A percentile compares a stretch with the other conserved stretches of the same genome.
phyloP scores from a whole-genome alignment of 2,797 vertebrate species.

The Myotis planiceps region DNA sequence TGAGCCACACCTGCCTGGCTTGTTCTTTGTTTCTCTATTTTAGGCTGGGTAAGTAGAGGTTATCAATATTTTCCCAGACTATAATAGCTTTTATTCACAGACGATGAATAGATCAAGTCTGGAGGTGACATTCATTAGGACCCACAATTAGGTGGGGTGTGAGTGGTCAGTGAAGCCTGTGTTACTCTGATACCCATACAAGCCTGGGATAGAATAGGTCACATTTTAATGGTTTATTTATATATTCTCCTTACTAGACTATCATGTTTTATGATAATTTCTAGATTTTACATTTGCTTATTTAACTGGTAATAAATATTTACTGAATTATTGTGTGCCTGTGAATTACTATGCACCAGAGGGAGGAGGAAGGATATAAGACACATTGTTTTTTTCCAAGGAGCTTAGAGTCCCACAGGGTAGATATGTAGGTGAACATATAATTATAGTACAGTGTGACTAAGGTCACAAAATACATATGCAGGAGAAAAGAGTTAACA shows the following conservation, averaged over 20 bases:
- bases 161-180: neutral
- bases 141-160: neutral
- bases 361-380: neutral
- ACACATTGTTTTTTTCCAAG: neutral
- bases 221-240: neutral
- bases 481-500: neutral
- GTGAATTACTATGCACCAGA: neutral
- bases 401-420: neutral
- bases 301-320: neutral
- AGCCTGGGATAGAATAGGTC: neutral
- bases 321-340: neutral
- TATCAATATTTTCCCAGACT: neutral
- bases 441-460: neutral
- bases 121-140: neutral
- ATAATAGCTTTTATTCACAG: neutral
- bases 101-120: neutral
- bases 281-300: neutral
- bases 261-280: neutral
- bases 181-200: neutral
- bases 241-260: neutral
- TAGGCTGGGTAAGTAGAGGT: neutral
- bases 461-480: neutral
- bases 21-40: neutral
- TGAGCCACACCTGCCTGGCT: too few relatives aligned
- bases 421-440: neutral